Evolutionary conservation across 2,113 vertebrate species (phyloP).

Genomic region (Mastomys coucha): DNA sequence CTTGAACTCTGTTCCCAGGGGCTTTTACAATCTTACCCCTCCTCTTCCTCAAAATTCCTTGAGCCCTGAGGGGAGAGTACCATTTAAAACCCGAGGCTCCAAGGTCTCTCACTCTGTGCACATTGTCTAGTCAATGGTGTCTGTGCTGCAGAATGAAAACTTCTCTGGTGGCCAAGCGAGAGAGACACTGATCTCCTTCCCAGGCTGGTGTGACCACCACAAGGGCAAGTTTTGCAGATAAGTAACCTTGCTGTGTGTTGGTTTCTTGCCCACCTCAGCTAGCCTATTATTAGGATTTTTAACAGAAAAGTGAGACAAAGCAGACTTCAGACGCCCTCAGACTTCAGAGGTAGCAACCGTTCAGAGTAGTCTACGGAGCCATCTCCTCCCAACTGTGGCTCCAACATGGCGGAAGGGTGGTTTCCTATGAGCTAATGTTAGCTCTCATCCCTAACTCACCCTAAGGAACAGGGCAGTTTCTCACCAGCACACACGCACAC

Average conservation of each 20-base stretch:
- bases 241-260: not conserved
- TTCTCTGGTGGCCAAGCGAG: not conserved
- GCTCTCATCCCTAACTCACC: rapidly evolving
- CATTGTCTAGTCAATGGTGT: not conserved
- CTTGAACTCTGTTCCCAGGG: not conserved
- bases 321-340: not conserved
- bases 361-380: not conserved
- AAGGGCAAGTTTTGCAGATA: not conserved
- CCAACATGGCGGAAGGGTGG: rapidly evolving
- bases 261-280: not conserved
- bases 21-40: not conserved
- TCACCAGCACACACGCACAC: not conserved
- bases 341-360: not conserved
- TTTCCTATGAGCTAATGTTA: not conserved
- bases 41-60: not conserved
- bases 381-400: not conserved
- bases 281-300: not conserved
- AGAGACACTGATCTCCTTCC: not conserved
- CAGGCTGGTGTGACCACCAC: not conserved
- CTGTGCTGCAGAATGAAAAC: not conserved
- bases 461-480: not conserved
- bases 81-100: not conserved
- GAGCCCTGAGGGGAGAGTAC: not conserved
- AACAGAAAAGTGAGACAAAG: not conserved
- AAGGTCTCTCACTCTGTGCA: not conserved